Evolutionary conservation across 92 coral and sea anemone species (phyloP).

Genomic region (Hydrozoanthus gracilis): DNA sequence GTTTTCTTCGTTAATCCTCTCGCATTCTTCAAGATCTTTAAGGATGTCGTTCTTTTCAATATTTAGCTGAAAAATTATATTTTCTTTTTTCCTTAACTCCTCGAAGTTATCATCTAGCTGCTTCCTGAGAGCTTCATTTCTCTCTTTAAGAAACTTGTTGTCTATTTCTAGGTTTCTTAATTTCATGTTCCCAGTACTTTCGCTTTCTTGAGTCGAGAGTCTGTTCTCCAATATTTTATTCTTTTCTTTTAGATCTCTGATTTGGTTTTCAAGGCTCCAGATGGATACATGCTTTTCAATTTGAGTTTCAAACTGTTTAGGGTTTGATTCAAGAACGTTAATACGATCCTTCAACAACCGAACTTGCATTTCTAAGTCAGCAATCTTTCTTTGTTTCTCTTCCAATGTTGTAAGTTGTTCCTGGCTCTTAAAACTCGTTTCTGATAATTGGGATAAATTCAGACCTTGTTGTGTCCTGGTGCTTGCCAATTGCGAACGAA

Average conservation of each 20-base stretch:
- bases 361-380: neutral
- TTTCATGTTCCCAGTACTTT: neutral
- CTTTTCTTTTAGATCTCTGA: slow-evolving; percentile 6
- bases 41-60: neutral
- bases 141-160: slow-evolving; percentile 30
- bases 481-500: slow-evolving; percentile 6
- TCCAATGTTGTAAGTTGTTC: neutral
- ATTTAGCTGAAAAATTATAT: slow-evolving; percentile 2
- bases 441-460: slow-evolving; percentile 16
- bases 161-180: slow-evolving; percentile 6
- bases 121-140: slow-evolving; percentile 1
- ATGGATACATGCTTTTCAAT: slow-evolving; percentile 4
- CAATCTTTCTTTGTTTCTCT: slow-evolving; percentile 18
- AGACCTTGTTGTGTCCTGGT: slow-evolving; percentile 5
- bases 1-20: neutral
- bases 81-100: neutral
- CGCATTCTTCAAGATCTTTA: neutral
- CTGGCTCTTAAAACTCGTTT: neutral
- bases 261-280: neutral
- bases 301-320: neutral
- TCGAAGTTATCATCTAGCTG: neutral
- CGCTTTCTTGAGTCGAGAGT: neutral
- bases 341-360: slow-evolving; percentile 2
- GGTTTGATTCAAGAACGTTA: slow-evolving; percentile 1
- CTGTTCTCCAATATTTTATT: slow-evolving; percentile 9